Percentiles rank a stretch among this genome's conserved stretches.
Evolutionary conservation across 2,888 invertebrate species (phyloP).

Genomic region (Acleris sparsana): DNA sequence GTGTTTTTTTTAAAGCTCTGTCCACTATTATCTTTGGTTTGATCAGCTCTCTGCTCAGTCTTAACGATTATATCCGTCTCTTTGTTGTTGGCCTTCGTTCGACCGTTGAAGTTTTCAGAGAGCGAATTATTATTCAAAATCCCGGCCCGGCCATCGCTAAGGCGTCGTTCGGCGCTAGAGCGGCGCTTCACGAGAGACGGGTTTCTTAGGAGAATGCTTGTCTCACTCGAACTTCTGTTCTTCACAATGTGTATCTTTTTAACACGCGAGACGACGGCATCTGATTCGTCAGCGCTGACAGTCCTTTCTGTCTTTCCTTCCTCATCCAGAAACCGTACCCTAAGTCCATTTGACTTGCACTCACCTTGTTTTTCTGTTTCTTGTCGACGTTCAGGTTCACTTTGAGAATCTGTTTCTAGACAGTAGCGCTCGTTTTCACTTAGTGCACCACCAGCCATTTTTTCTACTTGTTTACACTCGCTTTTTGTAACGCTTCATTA

Average conservation of each 20-base stretch:
- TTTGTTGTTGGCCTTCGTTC: slow-evolving; percentile 45
- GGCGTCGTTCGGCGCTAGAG: slow-evolving; percentile 64
- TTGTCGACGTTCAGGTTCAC: slow-evolving; percentile 65
- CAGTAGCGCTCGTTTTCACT: slow-evolving; percentile 77
- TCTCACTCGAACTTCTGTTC: slow-evolving; percentile 79
- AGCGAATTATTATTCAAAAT: slow-evolving; percentile 71
- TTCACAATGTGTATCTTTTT: slow-evolving; percentile 80
- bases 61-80: slow-evolving; percentile 61
- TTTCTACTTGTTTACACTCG: slow-evolving; percentile 47
- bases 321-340: slow-evolving; percentile 77
- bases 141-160: slow-evolving; percentile 63
- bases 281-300: slow-evolving; percentile 75
- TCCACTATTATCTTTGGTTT: slow-evolving; percentile 72
- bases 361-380: slow-evolving; percentile 66
- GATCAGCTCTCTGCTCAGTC: slow-evolving; percentile 64
- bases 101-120: slow-evolving; percentile 72
- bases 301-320: slow-evolving; percentile 79
- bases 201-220: slow-evolving; percentile 74
- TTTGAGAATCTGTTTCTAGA: slow-evolving; percentile 68
- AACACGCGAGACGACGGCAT: slow-evolving; percentile 71
- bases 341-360: slow-evolving; percentile 66
- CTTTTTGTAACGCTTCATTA: slow-evolving; percentile 49
- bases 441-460: slow-evolving; percentile 76
- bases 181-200: slow-evolving; percentile 72
- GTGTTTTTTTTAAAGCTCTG: slow-evolving; percentile 76